A percentile compares a stretch with the other conserved stretches of the same genome.
Conservation (phyloP, 2,888 invertebrate species). For the Plagodis dolabraria region DNA sequence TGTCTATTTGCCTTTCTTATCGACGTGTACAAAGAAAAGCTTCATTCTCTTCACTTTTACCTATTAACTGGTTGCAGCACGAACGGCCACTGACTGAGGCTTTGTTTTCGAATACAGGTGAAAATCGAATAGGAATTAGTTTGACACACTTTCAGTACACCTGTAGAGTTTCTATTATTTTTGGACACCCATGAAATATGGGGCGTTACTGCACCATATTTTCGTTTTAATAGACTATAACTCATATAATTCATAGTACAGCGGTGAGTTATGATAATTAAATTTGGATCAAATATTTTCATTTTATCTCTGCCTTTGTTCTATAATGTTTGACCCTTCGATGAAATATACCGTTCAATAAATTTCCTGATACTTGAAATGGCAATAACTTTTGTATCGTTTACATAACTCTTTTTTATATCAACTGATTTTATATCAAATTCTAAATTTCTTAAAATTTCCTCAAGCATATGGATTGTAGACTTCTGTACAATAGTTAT, state of each 20-base stretch:
- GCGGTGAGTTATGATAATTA: constrained; percentile 18
- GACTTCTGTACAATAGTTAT: too few relatives aligned
- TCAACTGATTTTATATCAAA: too few relatives aligned
- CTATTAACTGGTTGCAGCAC: constrained; percentile 71
- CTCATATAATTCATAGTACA: constrained; percentile 5
- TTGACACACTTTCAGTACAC: constrained; percentile 65
- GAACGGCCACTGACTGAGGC: constrained; percentile 56
- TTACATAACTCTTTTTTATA: background rate
- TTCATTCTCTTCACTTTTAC: constrained; percentile 81
- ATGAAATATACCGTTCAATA: too few relatives aligned
- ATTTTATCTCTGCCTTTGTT: background rate
- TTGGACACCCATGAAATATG: background rate
- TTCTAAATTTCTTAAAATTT: too few relatives aligned
- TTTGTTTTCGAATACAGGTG: constrained; percentile 78
- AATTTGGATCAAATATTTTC: constrained; percentile 4
- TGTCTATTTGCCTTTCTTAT: constrained; percentile 73
- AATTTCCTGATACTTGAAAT: background rate
- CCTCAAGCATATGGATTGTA: too few relatives aligned
- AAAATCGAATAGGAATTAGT: constrained; percentile 60
- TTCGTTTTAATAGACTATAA: constrained; percentile 7
- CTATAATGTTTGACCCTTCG: too few relatives aligned
- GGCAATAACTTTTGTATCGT: background rate
- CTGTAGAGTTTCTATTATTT: background rate
- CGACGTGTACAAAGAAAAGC: constrained; percentile 65
- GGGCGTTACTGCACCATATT: constrained; percentile 1